Evolutionary conservation across 2,797 vertebrate species (phyloP), one percentile per base, ranked within the genome.

Genomic region (Trachops cirrhosus): DNA sequence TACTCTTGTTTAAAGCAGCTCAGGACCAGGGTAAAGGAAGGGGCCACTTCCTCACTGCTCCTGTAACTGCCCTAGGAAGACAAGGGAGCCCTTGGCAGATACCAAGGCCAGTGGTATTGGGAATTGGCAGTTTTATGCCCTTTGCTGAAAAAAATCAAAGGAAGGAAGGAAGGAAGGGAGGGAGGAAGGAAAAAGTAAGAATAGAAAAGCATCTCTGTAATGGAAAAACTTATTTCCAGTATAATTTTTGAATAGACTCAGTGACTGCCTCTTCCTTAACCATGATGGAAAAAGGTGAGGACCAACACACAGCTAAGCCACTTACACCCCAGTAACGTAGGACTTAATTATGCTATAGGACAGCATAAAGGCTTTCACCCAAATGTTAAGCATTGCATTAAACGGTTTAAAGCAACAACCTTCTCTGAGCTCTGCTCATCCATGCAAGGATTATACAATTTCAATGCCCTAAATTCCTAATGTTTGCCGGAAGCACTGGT

Each of bases 261-360:
- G 3, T 78, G 95, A 96, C 22, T 34, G 34, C 22, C 48, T 84
- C 84, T n/a, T 92, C 70, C 32, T 93, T 70, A 94, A 84, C 71
- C 46, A 54, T 7, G 85, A 73, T 32, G 46, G 82, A 94, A 93
- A 71, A 82, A n/a, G 48, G 94, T 73, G 80, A 37, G 46, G 77
- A 95, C 82, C 50, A 26, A 67, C 6, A 87, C 18, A n/a, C 0
- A 89, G 89, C 93, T 91, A 85, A 62, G 73, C 70, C 41, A 95
- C 95, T 96, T 91, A 97, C 97, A 96, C 5, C 80, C 70, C 79
- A 59, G 26, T 89, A 73, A 97, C 19, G 34, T 86, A 87, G 96
- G 50, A 84, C 71, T 87, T 59, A n/a, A 94, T 59, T 86, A 79
- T 64, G 64, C 62, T 92, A 86, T 37, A 94, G 71, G 67, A 90